Conservation (phyloP, 2,797 vertebrate genomes). For the Phaenicophaeus curvirostris region DNA sequence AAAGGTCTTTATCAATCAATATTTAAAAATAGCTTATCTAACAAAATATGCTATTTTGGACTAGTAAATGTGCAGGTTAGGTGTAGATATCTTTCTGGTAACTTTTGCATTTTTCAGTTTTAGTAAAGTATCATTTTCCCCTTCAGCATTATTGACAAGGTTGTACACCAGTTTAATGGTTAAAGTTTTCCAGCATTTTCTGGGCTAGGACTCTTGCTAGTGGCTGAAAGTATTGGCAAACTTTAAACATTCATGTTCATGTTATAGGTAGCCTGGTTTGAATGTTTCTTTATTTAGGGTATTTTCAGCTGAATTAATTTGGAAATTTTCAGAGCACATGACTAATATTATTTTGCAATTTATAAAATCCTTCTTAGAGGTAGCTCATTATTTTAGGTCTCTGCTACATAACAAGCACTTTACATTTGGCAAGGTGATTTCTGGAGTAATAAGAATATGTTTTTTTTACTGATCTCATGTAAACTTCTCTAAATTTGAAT, state of each 20-base stretch:
- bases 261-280: not conserved
- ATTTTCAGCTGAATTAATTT: not conserved
- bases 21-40: not conserved
- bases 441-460: not conserved
- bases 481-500: not conserved
- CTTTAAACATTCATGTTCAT: not conserved
- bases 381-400: not conserved
- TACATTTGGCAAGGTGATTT: not conserved
- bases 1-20: not conserved
- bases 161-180: not conserved
- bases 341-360: not conserved
- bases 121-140: not conserved
- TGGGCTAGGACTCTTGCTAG: not conserved
- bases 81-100: fast-evolving
- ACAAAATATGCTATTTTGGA: not conserved
- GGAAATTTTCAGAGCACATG: not conserved
- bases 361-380: not conserved
- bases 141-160: not conserved
- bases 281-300: not conserved
- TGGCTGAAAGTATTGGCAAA: not conserved
- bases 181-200: not conserved
- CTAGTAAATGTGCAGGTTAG: not conserved
- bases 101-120: not conserved
- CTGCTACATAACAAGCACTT: not conserved
- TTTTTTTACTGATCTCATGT: not conserved